Evolutionary conservation across 2,888 invertebrate genomes (phyloP).

Genomic region (Plagiodera versicolora): DNA sequence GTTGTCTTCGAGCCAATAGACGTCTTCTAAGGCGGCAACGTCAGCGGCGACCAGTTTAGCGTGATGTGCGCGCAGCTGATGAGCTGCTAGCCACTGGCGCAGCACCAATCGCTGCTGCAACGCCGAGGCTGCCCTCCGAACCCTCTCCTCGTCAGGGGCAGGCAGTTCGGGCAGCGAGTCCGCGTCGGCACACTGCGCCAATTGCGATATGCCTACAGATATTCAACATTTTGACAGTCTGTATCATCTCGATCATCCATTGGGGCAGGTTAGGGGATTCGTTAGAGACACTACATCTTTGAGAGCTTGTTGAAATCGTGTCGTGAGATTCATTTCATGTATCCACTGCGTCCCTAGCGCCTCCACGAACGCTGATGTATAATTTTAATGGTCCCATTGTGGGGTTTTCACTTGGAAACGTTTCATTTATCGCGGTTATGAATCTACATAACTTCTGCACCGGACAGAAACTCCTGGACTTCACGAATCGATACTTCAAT

Average conservation of each 20-base stretch:
- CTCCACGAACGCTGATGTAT: too few species aligned
- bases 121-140: conserved; percentile 78
- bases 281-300: too few species aligned
- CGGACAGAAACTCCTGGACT: neutral
- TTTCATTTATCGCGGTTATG: neutral
- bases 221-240: too few species aligned
- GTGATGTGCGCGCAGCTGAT: conserved; percentile 73
- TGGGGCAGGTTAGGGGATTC: too few species aligned
- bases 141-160: conserved; percentile 78
- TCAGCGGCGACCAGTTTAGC: conserved; percentile 76
- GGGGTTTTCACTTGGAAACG: conserved; percentile 1
- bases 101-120: conserved; percentile 83
- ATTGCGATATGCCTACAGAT: conserved; percentile 74
- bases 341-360: too few species aligned
- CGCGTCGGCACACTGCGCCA: conserved; percentile 78
- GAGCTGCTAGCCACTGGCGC: conserved; percentile 80
- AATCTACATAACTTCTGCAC: neutral
- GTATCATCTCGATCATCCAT: too few species aligned
- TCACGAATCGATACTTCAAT: neutral
- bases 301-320: too few species aligned
- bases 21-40: conserved; percentile 84
- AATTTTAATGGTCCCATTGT: too few species aligned
- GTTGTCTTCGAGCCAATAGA: conserved; percentile 83
- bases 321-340: too few species aligned
- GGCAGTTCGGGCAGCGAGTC: conserved; percentile 82